These are phyloP conservation scores for Paracanthobrama guichenoti DNA, from an alignment of 2,113 vertebrate genomes.

Conservation along the genomic window DNA sequence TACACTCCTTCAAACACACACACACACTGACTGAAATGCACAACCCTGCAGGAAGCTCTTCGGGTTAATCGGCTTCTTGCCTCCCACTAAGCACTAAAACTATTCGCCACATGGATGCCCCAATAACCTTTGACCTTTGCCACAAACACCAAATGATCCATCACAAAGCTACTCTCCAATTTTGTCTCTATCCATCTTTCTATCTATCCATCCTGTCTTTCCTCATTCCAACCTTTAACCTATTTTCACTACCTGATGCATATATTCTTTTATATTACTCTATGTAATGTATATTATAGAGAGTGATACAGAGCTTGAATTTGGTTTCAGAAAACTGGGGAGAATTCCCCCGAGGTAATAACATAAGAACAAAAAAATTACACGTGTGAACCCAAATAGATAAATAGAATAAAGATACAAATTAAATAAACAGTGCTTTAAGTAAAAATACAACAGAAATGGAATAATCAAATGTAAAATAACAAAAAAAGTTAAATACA, in stretches of 20 bases:
- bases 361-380: too few species aligned
- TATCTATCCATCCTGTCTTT: neutral
- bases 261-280: neutral
- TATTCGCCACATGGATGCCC: slow-evolving; percentile 20
- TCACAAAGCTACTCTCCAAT: slow-evolving; percentile 27
- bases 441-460: too few species aligned
- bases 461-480: too few species aligned
- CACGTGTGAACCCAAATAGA: too few species aligned
- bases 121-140: slow-evolving; percentile 45
- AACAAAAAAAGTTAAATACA: too few species aligned
- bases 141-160: slow-evolving; percentile 46
- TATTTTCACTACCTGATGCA: neutral
- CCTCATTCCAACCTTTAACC: neutral
- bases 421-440: too few species aligned
- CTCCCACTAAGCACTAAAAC: slow-evolving; percentile 37
- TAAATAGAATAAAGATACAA: too few species aligned
- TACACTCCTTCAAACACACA: slow-evolving; percentile 24
- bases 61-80: slow-evolving; percentile 51
- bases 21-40: slow-evolving; percentile 2
- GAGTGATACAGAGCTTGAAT: too few species aligned
- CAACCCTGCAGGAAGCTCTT: slow-evolving; percentile 24
- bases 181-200: slow-evolving; percentile 2
- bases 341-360: too few species aligned
- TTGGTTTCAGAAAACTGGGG: too few species aligned
- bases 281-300: neutral